Percentiles rank a stretch among this genome's conserved stretches.
Conservation (phyloP, 2,888 invertebrate genomes). For the Tuta absoluta region DNA sequence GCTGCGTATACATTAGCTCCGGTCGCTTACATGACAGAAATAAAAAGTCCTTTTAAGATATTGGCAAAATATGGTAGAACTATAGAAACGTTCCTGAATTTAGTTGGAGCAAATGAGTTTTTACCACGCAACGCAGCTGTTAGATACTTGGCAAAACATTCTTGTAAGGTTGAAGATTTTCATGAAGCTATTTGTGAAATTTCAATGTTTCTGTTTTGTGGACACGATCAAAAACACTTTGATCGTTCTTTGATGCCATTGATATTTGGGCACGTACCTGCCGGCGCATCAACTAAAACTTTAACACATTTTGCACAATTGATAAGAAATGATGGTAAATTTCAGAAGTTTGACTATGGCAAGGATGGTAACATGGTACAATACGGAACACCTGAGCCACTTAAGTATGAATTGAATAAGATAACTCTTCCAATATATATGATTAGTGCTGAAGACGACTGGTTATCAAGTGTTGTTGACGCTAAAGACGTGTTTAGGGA, state of each 20-base stretch:
- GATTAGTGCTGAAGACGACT: constrained; percentile 86
- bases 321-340: constrained; percentile 77
- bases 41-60: constrained; percentile 84
- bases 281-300: constrained; percentile 88
- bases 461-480: constrained; percentile 85
- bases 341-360: constrained; percentile 88
- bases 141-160: constrained; percentile 81
- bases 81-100: constrained; percentile 80
- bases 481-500: constrained; percentile 78
- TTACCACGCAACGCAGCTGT: constrained; percentile 84
- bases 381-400: constrained; percentile 82
- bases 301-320: constrained; percentile 86
- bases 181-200: constrained; percentile 86
- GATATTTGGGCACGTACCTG: constrained; percentile 85
- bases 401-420: constrained; percentile 82
- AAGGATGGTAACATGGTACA: constrained; percentile 74
- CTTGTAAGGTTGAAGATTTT: constrained; percentile 81
- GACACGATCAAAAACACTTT: constrained; percentile 85
- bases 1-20: constrained; percentile 87
- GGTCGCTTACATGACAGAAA: constrained; percentile 84
- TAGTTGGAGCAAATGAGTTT: constrained; percentile 87
- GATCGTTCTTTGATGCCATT: constrained; percentile 85
- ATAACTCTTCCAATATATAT: constrained; percentile 84
- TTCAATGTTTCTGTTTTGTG: constrained; percentile 86
- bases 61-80: constrained; percentile 84